Percentiles rank a stretch among this genome's conserved stretches.
These are phyloP conservation scores for Abrostola triplasia DNA, from an alignment of 2,888 invertebrate species.

Conservation along the genomic window DNA sequence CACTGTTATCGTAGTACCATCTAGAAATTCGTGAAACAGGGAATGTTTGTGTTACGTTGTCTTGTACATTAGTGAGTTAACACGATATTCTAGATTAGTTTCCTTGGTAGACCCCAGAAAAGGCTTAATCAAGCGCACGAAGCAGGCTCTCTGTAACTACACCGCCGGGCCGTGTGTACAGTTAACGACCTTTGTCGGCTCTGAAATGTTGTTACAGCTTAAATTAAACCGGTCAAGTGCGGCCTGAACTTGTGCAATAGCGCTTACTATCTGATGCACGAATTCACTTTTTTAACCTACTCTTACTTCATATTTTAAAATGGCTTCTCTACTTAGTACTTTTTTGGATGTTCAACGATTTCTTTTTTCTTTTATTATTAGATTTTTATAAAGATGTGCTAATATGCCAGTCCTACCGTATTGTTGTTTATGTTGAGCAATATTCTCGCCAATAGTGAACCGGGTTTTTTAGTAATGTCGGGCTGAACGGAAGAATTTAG, in stretches of 20 bases:
- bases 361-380: no score
- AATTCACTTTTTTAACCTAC: neutral
- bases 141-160: constrained; percentile 24
- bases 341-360: no score
- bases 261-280: neutral
- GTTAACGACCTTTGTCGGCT: constrained; percentile 38
- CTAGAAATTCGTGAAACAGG: no score
- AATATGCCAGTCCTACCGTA: no score
- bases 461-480: no score
- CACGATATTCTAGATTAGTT: constrained; percentile 20
- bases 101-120: constrained; percentile 31
- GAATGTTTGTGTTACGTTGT: neutral
- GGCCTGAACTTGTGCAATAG: constrained; percentile 23
- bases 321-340: no score
- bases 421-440: no score
- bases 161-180: constrained; percentile 28
- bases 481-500: no score
- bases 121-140: constrained; percentile 54
- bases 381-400: no score
- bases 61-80: neutral
- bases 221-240: constrained; percentile 46
- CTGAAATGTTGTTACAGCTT: constrained; percentile 45
- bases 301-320: no score
- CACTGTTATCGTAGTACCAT: no score
- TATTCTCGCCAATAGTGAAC: no score